Evolutionary conservation across 2,888 invertebrate species (phyloP), one percentile per base, ranked within the genome.

Genomic region (Argyra leucocephala): DNA sequence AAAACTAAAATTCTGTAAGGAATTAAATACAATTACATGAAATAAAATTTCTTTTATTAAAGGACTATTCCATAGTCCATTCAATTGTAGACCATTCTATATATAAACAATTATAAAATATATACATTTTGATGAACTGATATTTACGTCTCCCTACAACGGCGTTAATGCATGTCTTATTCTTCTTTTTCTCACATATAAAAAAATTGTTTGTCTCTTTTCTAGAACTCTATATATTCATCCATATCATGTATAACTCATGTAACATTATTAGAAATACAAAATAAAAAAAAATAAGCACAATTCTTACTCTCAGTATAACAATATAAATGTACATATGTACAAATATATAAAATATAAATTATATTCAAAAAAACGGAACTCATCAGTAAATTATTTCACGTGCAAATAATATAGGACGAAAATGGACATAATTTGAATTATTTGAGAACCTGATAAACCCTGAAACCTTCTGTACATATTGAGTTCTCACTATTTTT

Each of bases 371-470:
- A 48, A 48, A 48, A 48, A 48, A 18, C 48, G 1, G 18, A 48
- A 48, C 48, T 48, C 48, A 24, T 59, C 15, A 59, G 23, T 59
- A 18, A 59, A 59, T 59, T 59, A 59, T 23, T 59, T 59, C 59
- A 59, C 59, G 59, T 59, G 59, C 59, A 59, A 59, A 59, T 24
- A 23, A 23, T 59, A 18, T 1, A 23, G 23, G 48, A 15, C 48
- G 59, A 23, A 59, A 59, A 23, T 59, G 59, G 59, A 59, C 59
- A 59, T 59, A 59, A 59, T 59, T 59, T 59, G 59, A 59, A 59
- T 59, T 59, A 59, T 59, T 59, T 23, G 59, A 15, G 23, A 18
- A 59, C 23, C 12, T 59, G 23, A 59, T 7, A 59, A 48, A 48
- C 48, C 48, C 48, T 48, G 5, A 48, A 48, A 48, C n/a, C 2